Conservation (phyloP, 2,888 invertebrate species). For the Campoletis raptor region DNA sequence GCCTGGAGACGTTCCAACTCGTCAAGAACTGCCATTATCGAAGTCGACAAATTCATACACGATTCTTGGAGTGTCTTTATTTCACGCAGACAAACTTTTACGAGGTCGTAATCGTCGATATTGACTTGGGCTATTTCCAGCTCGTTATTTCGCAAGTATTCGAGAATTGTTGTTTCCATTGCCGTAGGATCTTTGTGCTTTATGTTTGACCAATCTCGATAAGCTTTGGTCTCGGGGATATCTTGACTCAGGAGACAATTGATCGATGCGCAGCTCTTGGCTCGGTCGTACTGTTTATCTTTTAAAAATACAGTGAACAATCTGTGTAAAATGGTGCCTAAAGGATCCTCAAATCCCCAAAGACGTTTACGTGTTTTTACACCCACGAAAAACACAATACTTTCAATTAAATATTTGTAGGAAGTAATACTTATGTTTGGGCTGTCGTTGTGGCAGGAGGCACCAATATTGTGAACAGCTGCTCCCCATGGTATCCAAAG, state of each 20-base stretch:
- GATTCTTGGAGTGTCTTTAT: conserved; percentile 74
- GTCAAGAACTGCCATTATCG: conserved; percentile 74
- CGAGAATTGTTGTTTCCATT: conserved; percentile 69
- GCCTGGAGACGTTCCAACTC: conserved; percentile 73
- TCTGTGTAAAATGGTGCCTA: conserved; percentile 70
- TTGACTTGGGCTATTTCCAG: conserved; percentile 58
- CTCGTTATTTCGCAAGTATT: conserved; percentile 73
- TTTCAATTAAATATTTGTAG: conserved; percentile 72
- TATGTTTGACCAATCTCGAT: conserved; percentile 78
- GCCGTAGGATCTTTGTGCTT: conserved; percentile 73
- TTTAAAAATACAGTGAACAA: conserved; percentile 73
- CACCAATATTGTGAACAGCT: conserved; percentile 76
- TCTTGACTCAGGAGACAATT: conserved; percentile 76
- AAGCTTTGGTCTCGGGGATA: conserved; percentile 75
- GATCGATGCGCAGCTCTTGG: conserved; percentile 77
- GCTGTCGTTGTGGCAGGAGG: conserved; percentile 69
- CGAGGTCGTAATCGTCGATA: conserved; percentile 74
- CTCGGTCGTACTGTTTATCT: conserved; percentile 75
- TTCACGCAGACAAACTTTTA: conserved; percentile 76
- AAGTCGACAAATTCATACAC: conserved; percentile 71
- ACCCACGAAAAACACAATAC: conserved; percentile 73
- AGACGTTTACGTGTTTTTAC: conserved; percentile 65
- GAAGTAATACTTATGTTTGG: conserved; percentile 72
- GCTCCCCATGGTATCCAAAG: conserved; percentile 76
- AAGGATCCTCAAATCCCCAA: conserved; percentile 66